Conservation (phyloP, 1,140 invertebrate genomes). For the Drosophila virilis region DNA sequence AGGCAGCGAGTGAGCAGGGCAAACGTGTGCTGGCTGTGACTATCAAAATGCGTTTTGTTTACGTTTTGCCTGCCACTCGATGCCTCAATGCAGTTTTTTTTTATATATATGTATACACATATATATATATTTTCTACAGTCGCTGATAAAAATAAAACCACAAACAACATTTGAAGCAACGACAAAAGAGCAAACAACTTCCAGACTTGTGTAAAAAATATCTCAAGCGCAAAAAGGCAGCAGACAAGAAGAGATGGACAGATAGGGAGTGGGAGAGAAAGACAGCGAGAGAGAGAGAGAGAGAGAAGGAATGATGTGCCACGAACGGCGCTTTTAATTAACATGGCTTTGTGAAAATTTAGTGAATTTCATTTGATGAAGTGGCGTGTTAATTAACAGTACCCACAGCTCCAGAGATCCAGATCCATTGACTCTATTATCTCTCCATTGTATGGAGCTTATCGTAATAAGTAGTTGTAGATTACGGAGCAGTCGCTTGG, state of each 20-base stretch:
- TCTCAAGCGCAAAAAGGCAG: slow-evolving; percentile 37
- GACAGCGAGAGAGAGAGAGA: slow-evolving; percentile 1
- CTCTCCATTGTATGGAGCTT: not conserved
- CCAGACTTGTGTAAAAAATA: slow-evolving; percentile 35
- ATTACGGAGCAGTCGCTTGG: not conserved
- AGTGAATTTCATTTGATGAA: slow-evolving; percentile 34
- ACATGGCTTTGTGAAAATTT: slow-evolving; percentile 44
- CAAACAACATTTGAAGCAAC: slow-evolving; percentile 41
- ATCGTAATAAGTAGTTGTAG: slow-evolving; percentile 3
- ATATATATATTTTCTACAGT: slow-evolving; percentile 7
- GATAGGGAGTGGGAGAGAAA: not conserved
- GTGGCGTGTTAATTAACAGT: slow-evolving; percentile 28
- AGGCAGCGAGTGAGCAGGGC: not conserved
- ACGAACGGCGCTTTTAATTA: slow-evolving; percentile 38
- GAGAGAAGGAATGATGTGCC: not conserved
- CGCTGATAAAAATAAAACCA: slow-evolving; percentile 47
- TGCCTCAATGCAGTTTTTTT: slow-evolving; percentile 23
- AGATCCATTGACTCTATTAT: slow-evolving; percentile 10
- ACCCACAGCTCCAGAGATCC: slow-evolving; percentile 13
- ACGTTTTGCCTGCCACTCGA: slow-evolving; percentile 40
- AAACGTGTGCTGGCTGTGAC: not conserved
- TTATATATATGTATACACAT: not conserved
- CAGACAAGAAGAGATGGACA: not conserved
- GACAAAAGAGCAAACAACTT: slow-evolving; percentile 37
- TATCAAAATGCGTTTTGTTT: slow-evolving; percentile 45